Percentiles rank a stretch among this genome's conserved stretches.
Evolutionary conservation across 2,888 invertebrate species (phyloP).

Genomic region (Lamproptera curius): DNA sequence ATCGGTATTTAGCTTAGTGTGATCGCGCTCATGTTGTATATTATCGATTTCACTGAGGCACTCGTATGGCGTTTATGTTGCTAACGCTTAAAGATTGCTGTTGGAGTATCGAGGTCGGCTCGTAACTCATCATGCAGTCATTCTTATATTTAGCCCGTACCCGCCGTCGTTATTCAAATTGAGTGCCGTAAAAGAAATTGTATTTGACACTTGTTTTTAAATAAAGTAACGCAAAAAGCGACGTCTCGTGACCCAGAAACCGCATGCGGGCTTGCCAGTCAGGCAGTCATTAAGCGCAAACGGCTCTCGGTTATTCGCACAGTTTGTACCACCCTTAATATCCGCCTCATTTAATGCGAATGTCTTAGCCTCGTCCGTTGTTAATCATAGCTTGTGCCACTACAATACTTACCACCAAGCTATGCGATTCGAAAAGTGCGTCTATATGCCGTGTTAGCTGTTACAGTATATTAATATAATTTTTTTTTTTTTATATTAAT

Average conservation of each 20-base stretch:
- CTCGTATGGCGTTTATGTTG: too few relatives aligned
- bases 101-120: too few relatives aligned
- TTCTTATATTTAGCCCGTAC: neutral
- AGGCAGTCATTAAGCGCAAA: constrained; percentile 37
- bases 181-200: constrained; percentile 10
- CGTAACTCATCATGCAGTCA: too few relatives aligned
- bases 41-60: too few relatives aligned
- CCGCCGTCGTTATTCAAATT: constrained; percentile 13
- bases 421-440: too few relatives aligned
- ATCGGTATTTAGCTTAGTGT: too few relatives aligned
- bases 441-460: too few relatives aligned
- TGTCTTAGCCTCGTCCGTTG: constrained; percentile 10
- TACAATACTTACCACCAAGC: too few relatives aligned
- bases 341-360: constrained; percentile 34
- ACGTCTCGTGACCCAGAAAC: constrained; percentile 23
- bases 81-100: too few relatives aligned
- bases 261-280: constrained; percentile 33
- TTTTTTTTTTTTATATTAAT: too few relatives aligned
- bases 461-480: too few relatives aligned
- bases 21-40: too few relatives aligned
- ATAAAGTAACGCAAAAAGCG: constrained; percentile 6
- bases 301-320: constrained; percentile 40
- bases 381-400: constrained; percentile 13
- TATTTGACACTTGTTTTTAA: constrained; percentile 5
- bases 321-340: constrained; percentile 39